A percentile compares a stretch with the other conserved stretches of the same genome.
phyloP scores from a whole-genome alignment of 2,888 invertebrate genomes.

The Drosophila setosimentum region DNA sequence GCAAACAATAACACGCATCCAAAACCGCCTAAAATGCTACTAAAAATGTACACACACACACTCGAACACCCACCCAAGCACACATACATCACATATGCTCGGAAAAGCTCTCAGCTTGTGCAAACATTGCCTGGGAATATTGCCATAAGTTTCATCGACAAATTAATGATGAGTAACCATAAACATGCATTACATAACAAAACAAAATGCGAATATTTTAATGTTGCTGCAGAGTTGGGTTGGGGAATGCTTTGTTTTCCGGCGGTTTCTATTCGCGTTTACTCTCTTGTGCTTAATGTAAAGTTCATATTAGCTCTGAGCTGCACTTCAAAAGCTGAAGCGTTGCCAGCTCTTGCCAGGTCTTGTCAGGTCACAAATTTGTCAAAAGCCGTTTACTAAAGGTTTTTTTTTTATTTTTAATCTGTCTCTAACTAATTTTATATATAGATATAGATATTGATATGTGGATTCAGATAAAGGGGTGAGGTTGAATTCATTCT shows the following conservation, averaged over 20 bases:
- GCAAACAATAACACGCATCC: slow-evolving; percentile 79
- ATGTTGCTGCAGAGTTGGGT: slow-evolving; percentile 27
- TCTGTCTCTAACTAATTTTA: no score
- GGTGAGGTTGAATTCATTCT: not conserved
- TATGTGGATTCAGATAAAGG: not conserved
- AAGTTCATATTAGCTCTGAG: slow-evolving; percentile 60
- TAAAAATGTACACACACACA: slow-evolving; percentile 60
- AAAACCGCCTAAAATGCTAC: slow-evolving; percentile 65
- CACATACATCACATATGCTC: slow-evolving; percentile 23
- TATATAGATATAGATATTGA: no score
- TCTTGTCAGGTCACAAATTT: slow-evolving; percentile 40
- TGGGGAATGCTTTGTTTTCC: slow-evolving; percentile 38
- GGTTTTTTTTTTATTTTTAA: no score
- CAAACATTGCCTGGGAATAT: slow-evolving; percentile 77
- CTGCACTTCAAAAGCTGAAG: slow-evolving; percentile 42
- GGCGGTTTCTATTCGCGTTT: slow-evolving; percentile 47
- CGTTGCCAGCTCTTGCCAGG: slow-evolving; percentile 19
- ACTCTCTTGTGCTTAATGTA: slow-evolving; percentile 48
- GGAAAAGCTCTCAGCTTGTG: slow-evolving; percentile 61
- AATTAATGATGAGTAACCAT: slow-evolving; percentile 78
- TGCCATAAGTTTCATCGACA: slow-evolving; percentile 81
- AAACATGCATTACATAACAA: slow-evolving; percentile 81
- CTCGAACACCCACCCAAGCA: slow-evolving; percentile 10
- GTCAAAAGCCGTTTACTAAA: slow-evolving; percentile 17
- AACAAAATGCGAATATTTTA: slow-evolving; percentile 65